These are phyloP conservation scores for Sternarchorhynchus goeldii DNA, from an alignment of 2,797 vertebrate genomes.

Conservation along the genomic window DNA sequence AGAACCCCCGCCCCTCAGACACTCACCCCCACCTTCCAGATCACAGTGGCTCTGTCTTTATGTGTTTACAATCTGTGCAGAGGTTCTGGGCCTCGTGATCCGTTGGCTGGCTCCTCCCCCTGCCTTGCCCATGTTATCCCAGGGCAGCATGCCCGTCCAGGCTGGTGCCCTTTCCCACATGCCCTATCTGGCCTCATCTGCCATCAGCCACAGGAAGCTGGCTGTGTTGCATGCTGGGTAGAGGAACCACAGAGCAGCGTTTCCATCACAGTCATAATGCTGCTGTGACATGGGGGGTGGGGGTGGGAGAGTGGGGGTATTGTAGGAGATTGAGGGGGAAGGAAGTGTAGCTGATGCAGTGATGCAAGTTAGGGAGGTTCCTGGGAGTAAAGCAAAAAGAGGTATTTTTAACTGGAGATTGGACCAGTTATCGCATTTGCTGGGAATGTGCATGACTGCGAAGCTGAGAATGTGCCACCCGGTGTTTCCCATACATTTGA, in stretches of 20 bases:
- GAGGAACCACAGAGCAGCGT: conserved; percentile 48
- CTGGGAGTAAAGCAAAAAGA: conserved; percentile 14
- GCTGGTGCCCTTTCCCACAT: conserved; percentile 48
- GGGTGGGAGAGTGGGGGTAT: conserved; percentile 1
- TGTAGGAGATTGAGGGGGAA: neutral
- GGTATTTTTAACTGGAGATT: neutral
- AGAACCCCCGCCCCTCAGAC: too few relatives aligned
- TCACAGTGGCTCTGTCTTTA: too few relatives aligned
- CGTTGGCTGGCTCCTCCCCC: neutral
- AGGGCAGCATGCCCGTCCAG: conserved; percentile 2
- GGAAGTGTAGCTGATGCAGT: conserved; percentile 4
- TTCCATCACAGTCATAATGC: conserved; percentile 53
- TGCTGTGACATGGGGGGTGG: neutral
- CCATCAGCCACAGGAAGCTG: conserved; percentile 62
- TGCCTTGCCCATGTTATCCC: conserved; percentile 15
- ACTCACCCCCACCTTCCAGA: too few relatives aligned
- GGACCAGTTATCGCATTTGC: neutral
- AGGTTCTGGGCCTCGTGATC: neutral
- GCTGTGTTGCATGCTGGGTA: conserved; percentile 54
- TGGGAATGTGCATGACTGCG: too few relatives aligned
- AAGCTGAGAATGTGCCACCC: too few relatives aligned
- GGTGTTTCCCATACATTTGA: too few relatives aligned
- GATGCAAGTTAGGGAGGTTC: neutral
- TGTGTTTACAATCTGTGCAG: too few relatives aligned
- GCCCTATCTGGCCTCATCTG: conserved; percentile 48